Evolutionary conservation across 2,888 invertebrate species (phyloP).

Genomic region (Papilio gigon): DNA sequence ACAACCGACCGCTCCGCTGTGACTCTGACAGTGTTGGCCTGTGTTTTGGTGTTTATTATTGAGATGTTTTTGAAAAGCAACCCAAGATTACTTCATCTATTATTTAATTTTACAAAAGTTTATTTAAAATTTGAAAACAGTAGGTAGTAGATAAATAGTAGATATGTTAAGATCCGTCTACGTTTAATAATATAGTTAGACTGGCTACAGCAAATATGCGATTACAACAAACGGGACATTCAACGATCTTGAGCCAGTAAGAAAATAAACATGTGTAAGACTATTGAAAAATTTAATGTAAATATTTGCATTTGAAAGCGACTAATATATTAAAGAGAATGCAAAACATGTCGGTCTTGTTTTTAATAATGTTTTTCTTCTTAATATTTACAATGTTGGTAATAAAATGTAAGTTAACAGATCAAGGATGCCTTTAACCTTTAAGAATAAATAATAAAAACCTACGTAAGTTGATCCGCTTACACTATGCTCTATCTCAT

Average conservation of each 20-base stretch:
- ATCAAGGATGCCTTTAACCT: neutral
- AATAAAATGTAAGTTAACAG: neutral
- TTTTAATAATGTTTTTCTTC: neutral
- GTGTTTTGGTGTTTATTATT: constrained; percentile 27
- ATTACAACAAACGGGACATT: neutral
- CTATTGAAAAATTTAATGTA: neutral
- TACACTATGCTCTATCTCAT: constrained; percentile 31
- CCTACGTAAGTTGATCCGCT: constrained; percentile 7
- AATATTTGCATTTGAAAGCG: constrained; percentile 1
- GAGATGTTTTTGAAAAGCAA: constrained; percentile 2
- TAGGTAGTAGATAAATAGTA: too few species aligned
- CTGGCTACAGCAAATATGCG: neutral
- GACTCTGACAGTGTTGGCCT: constrained; percentile 7
- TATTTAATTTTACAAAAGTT: too few species aligned
- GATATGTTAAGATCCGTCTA: too few species aligned
- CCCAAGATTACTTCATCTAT: neutral
- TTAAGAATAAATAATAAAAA: constrained; percentile 4
- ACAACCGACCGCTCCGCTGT: constrained; percentile 40
- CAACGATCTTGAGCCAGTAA: neutral
- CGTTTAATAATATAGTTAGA: too few species aligned
- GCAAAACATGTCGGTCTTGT: neutral
- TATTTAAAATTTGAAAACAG: too few species aligned
- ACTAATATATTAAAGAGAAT: constrained; percentile 1
- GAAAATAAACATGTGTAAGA: neutral
- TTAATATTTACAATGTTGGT: neutral